phyloP scores from a whole-genome alignment of 2,888 invertebrate genomes.

The Sarcophaga subvicina region DNA sequence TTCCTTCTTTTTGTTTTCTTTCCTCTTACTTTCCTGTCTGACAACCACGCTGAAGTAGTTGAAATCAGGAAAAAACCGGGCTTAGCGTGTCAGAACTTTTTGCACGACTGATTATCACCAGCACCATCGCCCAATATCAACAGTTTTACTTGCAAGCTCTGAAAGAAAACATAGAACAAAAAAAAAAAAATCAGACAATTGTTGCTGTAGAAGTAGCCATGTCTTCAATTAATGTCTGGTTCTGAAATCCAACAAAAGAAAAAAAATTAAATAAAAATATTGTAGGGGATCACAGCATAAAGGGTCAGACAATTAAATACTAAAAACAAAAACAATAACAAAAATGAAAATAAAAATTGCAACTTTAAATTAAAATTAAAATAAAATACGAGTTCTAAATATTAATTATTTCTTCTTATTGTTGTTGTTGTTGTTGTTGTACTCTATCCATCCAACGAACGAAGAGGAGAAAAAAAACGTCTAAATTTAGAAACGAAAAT shows the following conservation, averaged over 20 bases:
- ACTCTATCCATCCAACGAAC: too few species aligned
- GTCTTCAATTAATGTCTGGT: slow-evolving; percentile 30
- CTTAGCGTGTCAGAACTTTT: slow-evolving; percentile 77
- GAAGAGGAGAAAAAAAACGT: not conserved
- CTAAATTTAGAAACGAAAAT: not conserved
- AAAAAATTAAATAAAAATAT: slow-evolving; percentile 1
- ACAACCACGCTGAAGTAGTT: slow-evolving; percentile 34
- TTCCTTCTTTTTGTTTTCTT: not conserved
- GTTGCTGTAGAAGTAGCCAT: not conserved
- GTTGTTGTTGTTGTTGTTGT: too few species aligned
- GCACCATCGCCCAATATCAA: slow-evolving; percentile 58
- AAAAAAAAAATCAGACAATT: not conserved
- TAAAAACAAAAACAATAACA: slow-evolving; percentile 7
- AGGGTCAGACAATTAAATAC: slow-evolving; percentile 57
- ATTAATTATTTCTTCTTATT: slow-evolving; percentile 21
- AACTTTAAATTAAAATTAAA: not conserved
- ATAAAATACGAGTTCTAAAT: slow-evolving; percentile 26
- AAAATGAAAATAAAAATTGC: not conserved
- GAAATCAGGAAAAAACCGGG: not conserved
- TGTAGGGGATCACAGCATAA: slow-evolving; percentile 41
- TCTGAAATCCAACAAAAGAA: slow-evolving; percentile 13
- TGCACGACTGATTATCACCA: slow-evolving; percentile 76
- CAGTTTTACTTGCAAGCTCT: slow-evolving; percentile 40
- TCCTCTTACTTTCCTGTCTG: slow-evolving; percentile 2
- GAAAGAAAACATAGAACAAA: not conserved